Evolutionary conservation across 1,140 invertebrate species (phyloP).

Genomic region (Platorchestia sp.): DNA sequence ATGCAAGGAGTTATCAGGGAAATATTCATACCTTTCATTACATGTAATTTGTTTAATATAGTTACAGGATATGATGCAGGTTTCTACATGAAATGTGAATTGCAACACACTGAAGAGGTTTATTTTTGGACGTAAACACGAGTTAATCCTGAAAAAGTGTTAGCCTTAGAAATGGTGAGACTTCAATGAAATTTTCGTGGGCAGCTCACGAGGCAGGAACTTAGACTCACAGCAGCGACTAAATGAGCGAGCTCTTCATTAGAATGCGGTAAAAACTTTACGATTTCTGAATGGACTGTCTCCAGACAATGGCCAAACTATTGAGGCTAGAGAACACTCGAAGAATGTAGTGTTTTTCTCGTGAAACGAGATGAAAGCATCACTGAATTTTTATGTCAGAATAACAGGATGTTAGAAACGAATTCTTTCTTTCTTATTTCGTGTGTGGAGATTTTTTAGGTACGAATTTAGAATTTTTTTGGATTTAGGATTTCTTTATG

Average conservation of each 20-base stretch:
- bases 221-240: not conserved
- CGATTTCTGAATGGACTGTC: not conserved
- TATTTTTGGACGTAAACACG: not conserved
- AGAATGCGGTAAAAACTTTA: constrained; percentile 45
- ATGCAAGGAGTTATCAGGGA: not conserved
- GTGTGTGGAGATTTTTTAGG: not conserved
- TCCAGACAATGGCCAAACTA: not conserved
- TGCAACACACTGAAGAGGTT: not conserved
- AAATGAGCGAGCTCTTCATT: not conserved
- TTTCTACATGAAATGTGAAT: not conserved
- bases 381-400: not conserved
- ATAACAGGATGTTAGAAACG: not conserved
- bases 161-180: not conserved
- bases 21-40: not conserved
- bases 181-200: not conserved
- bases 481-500: no score
- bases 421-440: not conserved
- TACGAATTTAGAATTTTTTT: no score
- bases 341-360: not conserved
- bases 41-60: not conserved
- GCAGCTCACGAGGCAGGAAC: not conserved
- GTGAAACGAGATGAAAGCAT: not conserved
- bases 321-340: not conserved
- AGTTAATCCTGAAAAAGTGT: not conserved
- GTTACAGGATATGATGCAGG: not conserved